Conservation (phyloP, 2,888 invertebrate species). For the Neoitamus cyanurus region DNA sequence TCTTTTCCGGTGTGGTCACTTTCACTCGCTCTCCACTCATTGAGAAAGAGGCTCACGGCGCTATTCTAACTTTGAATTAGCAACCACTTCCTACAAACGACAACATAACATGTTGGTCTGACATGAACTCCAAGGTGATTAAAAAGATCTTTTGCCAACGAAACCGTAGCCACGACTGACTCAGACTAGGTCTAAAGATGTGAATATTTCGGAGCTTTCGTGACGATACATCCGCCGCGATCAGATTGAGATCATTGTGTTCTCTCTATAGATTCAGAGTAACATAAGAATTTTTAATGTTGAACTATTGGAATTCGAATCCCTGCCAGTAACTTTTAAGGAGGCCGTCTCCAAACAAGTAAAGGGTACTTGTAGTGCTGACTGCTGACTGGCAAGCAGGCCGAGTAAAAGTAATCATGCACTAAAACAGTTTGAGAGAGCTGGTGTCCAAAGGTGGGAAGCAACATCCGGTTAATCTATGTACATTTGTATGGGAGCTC, state of each 20-base stretch:
- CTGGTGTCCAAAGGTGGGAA: background rate
- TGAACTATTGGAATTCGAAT: background rate
- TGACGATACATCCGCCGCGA: background rate
- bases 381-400: background rate
- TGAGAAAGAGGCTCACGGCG: background rate
- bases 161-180: background rate
- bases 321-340: background rate
- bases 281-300: background rate
- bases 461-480: background rate
- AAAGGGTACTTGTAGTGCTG: background rate
- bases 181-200: background rate
- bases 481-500: background rate
- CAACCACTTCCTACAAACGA: background rate
- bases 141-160: background rate
- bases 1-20: background rate
- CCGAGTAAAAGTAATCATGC: background rate
- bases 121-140: background rate
- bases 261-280: background rate
- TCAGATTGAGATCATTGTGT: background rate
- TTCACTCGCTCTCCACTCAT: background rate
- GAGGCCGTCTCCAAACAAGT: background rate
- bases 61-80: background rate
- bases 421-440: background rate
- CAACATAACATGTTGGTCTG: background rate
- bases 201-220: background rate